These are phyloP conservation scores for Oscheius sp. DNA, from an alignment of 2,888 invertebrate species.

Conservation along the genomic window DNA sequence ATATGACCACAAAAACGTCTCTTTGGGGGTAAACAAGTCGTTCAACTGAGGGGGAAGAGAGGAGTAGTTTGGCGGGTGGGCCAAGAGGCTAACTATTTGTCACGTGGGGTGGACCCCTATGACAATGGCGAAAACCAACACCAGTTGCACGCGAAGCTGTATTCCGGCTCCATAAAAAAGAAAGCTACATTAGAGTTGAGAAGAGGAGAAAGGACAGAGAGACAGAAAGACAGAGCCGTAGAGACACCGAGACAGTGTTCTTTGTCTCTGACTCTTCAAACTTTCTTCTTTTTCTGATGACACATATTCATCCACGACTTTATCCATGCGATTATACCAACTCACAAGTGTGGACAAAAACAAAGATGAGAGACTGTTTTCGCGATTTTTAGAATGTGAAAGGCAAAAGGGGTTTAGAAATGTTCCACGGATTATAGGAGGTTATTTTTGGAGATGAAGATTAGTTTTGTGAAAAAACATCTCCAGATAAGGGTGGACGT, in stretches of 20 bases:
- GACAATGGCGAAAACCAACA: constrained; percentile 20
- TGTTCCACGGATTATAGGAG: too few relatives aligned
- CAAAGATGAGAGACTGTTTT: too few relatives aligned
- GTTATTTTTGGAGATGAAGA: too few relatives aligned
- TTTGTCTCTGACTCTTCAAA: neutral
- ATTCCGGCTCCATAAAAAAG: neutral
- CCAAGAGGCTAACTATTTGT: constrained; percentile 3
- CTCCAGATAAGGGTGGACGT: too few relatives aligned
- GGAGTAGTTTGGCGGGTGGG: neutral
- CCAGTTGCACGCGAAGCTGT: constrained; percentile 1
- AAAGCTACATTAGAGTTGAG: neutral
- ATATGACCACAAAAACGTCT: neutral
- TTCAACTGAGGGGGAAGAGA: neutral
- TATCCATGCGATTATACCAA: too few relatives aligned
- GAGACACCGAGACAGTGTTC: neutral
- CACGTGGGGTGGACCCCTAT: neutral
- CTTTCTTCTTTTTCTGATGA: neutral
- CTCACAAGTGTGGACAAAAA: too few relatives aligned
- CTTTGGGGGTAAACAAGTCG: constrained; percentile 7
- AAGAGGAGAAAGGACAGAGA: neutral
- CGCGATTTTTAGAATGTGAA: too few relatives aligned
- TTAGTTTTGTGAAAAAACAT: too few relatives aligned
- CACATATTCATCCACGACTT: too few relatives aligned
- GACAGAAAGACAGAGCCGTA: neutral
- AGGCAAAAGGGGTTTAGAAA: too few relatives aligned